Base-by-base conservation (phyloP, 2,113 vertebrate species). In the Speoplatyrhinus poulsoni region DNA sequence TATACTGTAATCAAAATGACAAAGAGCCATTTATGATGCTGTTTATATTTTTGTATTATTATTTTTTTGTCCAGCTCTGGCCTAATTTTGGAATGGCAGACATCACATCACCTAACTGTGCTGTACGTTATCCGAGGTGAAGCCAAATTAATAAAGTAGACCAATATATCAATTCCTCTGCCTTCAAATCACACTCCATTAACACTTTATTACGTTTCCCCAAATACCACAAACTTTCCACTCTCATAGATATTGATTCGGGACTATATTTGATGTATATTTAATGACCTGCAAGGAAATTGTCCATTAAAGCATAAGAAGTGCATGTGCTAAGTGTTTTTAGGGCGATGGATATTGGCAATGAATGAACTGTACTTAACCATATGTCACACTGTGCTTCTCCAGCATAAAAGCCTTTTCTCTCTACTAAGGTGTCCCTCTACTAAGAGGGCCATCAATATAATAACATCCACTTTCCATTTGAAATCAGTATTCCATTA, bases 221-320 rank as follows among this genome's bases (percentile, higher is more conserved):
- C 56, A 52, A 65, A 1, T 68, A 75, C 7, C 6, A 36, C 62
- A 47, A 8, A 69, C 60, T 67, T 72, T 74, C 69, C 84, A 80
- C 79, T 82, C 77, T 62, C 62, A 65, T 59, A 69, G 67, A 58
- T 64, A 87, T 88, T 26, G 76, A 76, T 77, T 76, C 61, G 15
- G 55, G 79, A 55, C 36, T 57, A 60, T 72, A 58, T 79, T 80
- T 83, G 79, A 90, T 92, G 81, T 61, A 91, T 91, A 86, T 90
- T 92, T 91, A 80, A 93, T 92, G 84, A 81, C 66, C 56, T 82
- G 47, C 49, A 58, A 41, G 46, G n/a, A 52, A 73, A 81, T 62
- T 74, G 75, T 81, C 75, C 68, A 80, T 84, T 75, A 68, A 72
- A 36, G 49, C 4, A 63, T 60, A 52, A 46, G 10, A 13, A 61